These are phyloP conservation scores for Pseudomyrmex sp. DNA, from an alignment of 1,140 invertebrate genomes.

Conservation along the genomic window DNA sequence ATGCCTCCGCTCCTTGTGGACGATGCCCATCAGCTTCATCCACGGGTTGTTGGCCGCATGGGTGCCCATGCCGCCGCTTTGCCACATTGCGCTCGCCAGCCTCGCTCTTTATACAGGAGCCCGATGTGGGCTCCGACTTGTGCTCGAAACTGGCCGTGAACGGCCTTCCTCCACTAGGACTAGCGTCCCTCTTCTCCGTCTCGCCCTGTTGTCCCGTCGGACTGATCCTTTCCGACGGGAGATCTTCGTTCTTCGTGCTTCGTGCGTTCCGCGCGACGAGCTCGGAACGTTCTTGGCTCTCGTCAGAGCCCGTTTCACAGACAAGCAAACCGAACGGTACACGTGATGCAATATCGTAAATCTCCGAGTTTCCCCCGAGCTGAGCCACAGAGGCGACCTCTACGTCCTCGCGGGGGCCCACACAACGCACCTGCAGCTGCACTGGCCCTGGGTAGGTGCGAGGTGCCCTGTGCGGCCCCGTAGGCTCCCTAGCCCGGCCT, in stretches of 20 bases:
- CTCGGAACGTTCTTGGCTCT: background rate
- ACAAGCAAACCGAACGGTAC: background rate
- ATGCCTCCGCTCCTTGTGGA: slow-evolving; percentile 90
- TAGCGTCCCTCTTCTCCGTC: slow-evolving; percentile 39
- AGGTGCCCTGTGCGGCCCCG: slow-evolving; percentile 82
- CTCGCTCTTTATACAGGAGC: slow-evolving; percentile 77
- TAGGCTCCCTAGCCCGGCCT: slow-evolving; percentile 82
- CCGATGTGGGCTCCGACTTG: slow-evolving; percentile 75
- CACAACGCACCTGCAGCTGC: slow-evolving; percentile 62
- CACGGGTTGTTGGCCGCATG: slow-evolving; percentile 91
- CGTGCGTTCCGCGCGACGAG: slow-evolving; percentile 8
- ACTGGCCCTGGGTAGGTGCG: slow-evolving; percentile 77
- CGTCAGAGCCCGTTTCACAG: background rate
- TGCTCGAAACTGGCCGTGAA: slow-evolving; percentile 36
- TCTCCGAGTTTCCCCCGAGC: slow-evolving; percentile 18
- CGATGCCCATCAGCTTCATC: slow-evolving; percentile 93
- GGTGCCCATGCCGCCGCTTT: slow-evolving; percentile 91
- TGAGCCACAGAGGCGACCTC: slow-evolving; percentile 11
- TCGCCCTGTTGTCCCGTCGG: slow-evolving; percentile 16
- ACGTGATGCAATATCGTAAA: slow-evolving; percentile 8
- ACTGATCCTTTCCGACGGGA: slow-evolving; percentile 8
- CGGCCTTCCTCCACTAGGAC: slow-evolving; percentile 19
- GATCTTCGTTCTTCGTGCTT: slow-evolving; percentile 21
- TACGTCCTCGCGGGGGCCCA: slow-evolving; percentile 40
- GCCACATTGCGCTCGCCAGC: slow-evolving; percentile 89